phyloP scores from a whole-genome alignment of 2,797 vertebrate genomes.

The Knipowitschia caucasica region DNA sequence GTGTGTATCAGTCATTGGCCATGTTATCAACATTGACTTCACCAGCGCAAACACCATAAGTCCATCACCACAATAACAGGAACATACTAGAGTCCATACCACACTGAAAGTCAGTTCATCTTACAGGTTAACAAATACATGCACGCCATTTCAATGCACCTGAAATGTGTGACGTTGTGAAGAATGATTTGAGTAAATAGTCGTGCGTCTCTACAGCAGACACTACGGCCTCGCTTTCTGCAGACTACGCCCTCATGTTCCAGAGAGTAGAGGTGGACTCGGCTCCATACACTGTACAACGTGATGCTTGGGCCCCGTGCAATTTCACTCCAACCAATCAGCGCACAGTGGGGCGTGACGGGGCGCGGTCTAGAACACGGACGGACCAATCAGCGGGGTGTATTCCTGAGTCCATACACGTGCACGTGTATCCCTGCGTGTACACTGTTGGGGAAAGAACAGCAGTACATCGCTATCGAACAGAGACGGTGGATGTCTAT shows the following conservation, averaged over 20 bases:
- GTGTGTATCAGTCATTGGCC: no score
- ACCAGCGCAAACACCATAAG: no score
- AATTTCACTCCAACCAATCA: constrained; percentile 48
- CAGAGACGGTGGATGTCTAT: neutral
- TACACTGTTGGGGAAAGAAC: constrained; percentile 35
- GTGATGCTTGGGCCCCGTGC: constrained; percentile 68
- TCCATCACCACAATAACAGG: no score
- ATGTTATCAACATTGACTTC: no score
- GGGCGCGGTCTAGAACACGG: neutral
- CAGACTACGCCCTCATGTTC: constrained; percentile 37
- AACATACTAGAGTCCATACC: no score
- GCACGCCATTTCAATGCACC: no score
- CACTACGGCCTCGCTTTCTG: constrained; percentile 23
- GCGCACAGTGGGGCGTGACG: neutral
- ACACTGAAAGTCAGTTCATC: no score
- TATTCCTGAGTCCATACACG: neutral
- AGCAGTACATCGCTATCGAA: constrained; percentile 17
- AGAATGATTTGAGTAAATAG: neutral
- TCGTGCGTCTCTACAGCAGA: rapidly evolving
- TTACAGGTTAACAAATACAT: no score
- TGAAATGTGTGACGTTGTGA: no score
- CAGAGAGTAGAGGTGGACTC: constrained; percentile 29
- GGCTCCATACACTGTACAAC: constrained; percentile 62
- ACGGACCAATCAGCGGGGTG: constrained; percentile 46
- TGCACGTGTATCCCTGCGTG: constrained; percentile 74